These are phyloP conservation scores for Cyprinodon variegatus DNA, from an alignment of 2,113 vertebrate genomes.

Conservation along the genomic window DNA sequence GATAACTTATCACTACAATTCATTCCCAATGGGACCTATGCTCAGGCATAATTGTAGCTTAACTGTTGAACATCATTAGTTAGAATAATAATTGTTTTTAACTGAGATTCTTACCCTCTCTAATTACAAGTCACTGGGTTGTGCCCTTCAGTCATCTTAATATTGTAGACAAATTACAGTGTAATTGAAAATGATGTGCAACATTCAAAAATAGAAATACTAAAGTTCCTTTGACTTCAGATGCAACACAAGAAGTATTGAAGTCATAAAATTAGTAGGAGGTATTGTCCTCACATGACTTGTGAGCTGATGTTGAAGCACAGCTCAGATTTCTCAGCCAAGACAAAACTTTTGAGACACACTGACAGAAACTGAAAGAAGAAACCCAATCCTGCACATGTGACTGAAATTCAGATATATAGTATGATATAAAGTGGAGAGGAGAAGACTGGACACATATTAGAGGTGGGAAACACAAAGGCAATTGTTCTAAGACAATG, in stretches of 20 bases:
- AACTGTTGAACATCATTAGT: background rate
- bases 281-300: slow-evolving; percentile 52
- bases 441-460: slow-evolving; percentile 43
- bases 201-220: slow-evolving; percentile 11
- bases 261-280: slow-evolving; percentile 48
- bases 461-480: slow-evolving; percentile 56
- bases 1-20: no score
- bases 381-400: slow-evolving; percentile 73
- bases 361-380: slow-evolving; percentile 68
- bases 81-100: background rate
- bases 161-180: background rate
- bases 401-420: slow-evolving; percentile 74
- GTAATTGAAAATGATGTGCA: background rate
- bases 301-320: slow-evolving; percentile 39
- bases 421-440: slow-evolving; percentile 71
- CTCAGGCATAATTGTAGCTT: background rate
- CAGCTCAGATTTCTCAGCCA: slow-evolving; percentile 58
- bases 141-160: background rate
- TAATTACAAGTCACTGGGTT: background rate
- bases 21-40: background rate
- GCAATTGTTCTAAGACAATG: slow-evolving; percentile 74
- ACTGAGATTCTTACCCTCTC: background rate
- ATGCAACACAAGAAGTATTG: slow-evolving; percentile 31
- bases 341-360: slow-evolving; percentile 68
- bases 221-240: slow-evolving; percentile 7